These are phyloP conservation scores for Sparidentex hasta DNA, from an alignment of 2,797 vertebrate genomes.

Conservation along the genomic window DNA sequence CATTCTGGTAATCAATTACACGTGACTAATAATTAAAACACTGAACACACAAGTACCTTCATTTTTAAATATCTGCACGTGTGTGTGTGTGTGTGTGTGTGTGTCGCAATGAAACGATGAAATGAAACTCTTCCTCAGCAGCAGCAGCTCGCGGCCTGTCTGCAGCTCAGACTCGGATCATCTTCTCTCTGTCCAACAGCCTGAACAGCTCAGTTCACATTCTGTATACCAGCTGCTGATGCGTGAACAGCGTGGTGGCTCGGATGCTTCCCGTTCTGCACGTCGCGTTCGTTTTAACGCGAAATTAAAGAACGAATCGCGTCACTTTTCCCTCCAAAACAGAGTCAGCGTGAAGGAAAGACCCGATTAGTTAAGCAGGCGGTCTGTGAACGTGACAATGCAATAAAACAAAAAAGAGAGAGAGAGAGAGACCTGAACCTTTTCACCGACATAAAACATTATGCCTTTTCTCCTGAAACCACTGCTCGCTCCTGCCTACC, in stretches of 20 bases:
- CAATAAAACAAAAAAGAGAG: conserved; percentile 5
- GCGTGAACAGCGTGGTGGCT: conserved; percentile 44
- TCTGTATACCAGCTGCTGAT: conserved; percentile 10
- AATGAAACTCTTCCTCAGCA: background rate
- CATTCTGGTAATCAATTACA: background rate
- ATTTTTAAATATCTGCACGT: background rate
- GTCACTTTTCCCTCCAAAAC: background rate
- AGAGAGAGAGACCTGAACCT: background rate
- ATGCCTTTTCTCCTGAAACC: conserved; percentile 28
- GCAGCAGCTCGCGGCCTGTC: background rate
- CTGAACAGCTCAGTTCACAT: background rate
- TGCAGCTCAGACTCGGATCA: background rate
- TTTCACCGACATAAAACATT: conserved; percentile 25
- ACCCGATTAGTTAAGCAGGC: background rate
- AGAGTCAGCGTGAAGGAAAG: conserved; percentile 22
- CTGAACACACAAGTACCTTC: background rate
- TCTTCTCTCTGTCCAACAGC: background rate
- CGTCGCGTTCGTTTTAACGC: background rate
- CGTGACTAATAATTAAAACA: background rate
- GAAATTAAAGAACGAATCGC: background rate
- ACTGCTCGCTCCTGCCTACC: conserved; percentile 41
- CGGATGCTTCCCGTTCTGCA: conserved; percentile 31
- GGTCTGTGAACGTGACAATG: background rate
- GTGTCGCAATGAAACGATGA: background rate
- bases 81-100: background rate